Percentiles rank a stretch among this genome's conserved stretches.
Conservation (phyloP, 2,888 invertebrate species). For the Tenthredo livida region DNA sequence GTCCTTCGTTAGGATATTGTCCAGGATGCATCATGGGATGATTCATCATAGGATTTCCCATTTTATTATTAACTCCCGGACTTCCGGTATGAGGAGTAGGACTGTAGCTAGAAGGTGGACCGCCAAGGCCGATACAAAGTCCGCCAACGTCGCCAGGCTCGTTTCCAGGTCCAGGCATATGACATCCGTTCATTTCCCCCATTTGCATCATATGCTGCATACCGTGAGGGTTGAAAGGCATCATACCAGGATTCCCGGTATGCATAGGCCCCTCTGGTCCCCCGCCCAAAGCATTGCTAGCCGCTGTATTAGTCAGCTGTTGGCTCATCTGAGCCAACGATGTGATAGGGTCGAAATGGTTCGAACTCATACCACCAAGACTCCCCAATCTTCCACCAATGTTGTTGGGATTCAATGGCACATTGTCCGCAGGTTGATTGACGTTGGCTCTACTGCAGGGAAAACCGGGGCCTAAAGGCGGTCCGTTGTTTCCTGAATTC, state of each 20-base stretch:
- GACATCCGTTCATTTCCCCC: conserved; percentile 77
- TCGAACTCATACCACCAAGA: conserved; percentile 76
- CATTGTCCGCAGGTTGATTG: conserved; percentile 80
- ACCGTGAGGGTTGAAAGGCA: conserved; percentile 79
- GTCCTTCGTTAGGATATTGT: conserved; percentile 76
- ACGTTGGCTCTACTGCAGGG: conserved; percentile 73
- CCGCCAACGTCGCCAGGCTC: conserved; percentile 73
- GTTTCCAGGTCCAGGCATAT: conserved; percentile 66
- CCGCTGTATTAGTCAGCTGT: conserved; percentile 89
- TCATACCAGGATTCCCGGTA: conserved; percentile 78
- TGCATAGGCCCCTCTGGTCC: conserved; percentile 78
- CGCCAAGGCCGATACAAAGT: conserved; percentile 75
- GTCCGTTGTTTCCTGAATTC: conserved; percentile 65
- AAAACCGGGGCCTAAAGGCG: conserved; percentile 67
- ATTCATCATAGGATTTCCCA: conserved; percentile 73
- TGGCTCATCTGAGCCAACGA: conserved; percentile 97
- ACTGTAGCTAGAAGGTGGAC: conserved; percentile 74
- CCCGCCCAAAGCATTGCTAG: conserved; percentile 81
- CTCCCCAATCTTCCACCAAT: conserved; percentile 76
- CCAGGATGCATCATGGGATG: conserved; percentile 75
- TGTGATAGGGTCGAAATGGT: conserved; percentile 95
- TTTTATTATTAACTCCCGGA: conserved; percentile 74
- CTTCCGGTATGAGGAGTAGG: conserved; percentile 75
- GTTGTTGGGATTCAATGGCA: conserved; percentile 85
- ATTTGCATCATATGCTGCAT: conserved; percentile 77